Percentiles rank a stretch among this genome's conserved stretches.
Evolutionary conservation across 2,888 invertebrate genomes (phyloP).

Genomic region (Caenorhabditis japonica): DNA sequence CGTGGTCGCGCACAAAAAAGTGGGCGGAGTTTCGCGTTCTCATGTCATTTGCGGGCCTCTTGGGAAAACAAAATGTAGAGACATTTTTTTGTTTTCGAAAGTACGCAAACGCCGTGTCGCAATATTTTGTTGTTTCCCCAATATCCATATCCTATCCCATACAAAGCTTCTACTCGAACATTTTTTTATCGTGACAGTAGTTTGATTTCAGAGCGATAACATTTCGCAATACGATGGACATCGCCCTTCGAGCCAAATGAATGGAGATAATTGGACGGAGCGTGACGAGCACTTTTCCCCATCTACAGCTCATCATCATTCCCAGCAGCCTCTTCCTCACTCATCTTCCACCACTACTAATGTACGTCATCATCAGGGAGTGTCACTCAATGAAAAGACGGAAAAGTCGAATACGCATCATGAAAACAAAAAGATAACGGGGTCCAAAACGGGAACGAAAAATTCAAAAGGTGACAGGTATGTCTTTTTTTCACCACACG

Average conservation of each 20-base stretch:
- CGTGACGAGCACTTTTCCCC: slow-evolving; percentile 36
- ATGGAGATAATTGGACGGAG: slow-evolving; percentile 40
- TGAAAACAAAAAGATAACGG: neutral
- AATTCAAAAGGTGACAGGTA: slow-evolving; percentile 32
- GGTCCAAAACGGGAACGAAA: slow-evolving; percentile 27
- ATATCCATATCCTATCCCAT: no score
- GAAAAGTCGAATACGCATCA: slow-evolving; percentile 8
- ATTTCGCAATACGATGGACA: slow-evolving; percentile 28
- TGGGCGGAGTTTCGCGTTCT: no score
- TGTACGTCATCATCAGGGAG: slow-evolving; percentile 3
- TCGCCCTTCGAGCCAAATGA: slow-evolving; percentile 23
- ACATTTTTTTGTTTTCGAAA: no score
- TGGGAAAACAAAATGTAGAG: no score
- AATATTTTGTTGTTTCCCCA: no score
- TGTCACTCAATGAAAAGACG: slow-evolving; percentile 4
- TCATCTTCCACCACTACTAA: neutral
- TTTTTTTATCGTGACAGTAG: no score
- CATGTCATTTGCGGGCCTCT: no score
- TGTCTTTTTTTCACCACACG: neutral
- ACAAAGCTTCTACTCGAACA: no score
- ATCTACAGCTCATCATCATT: slow-evolving; percentile 25
- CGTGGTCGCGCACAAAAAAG: no score
- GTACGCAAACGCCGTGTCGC: no score
- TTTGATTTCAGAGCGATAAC: slow-evolving; percentile 36
- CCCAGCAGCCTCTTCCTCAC: neutral